Evolutionary conservation across 2,797 vertebrate species (phyloP).

Genomic region (Neosilurus mollespiculum): DNA sequence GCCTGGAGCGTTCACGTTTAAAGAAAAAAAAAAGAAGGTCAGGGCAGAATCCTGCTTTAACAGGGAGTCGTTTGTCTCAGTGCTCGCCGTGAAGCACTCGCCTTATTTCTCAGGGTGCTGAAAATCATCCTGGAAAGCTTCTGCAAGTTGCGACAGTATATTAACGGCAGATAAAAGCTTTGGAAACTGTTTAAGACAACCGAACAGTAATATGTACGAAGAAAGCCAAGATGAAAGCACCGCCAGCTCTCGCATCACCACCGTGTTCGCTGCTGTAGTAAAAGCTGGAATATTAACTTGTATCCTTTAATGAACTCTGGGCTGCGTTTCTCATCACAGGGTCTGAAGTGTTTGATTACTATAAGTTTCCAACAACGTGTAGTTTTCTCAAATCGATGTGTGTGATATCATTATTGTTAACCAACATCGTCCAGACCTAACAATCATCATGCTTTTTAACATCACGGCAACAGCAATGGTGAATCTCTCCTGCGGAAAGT

Average conservation of each 20-base stretch:
- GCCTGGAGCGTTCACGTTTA: conserved; percentile 33
- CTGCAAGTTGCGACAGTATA: conserved; percentile 50
- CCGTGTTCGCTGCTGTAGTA: background rate
- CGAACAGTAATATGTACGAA: conserved; percentile 58
- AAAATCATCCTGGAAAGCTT: conserved; percentile 36
- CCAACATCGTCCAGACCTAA: background rate
- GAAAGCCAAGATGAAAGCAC: conserved; percentile 54
- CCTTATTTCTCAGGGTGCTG: conserved; percentile 36
- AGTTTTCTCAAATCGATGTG: no score
- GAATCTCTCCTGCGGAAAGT: background rate
- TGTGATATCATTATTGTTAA: no score
- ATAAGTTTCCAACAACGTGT: background rate
- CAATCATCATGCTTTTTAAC: background rate
- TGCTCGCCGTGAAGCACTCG: conserved; percentile 23
- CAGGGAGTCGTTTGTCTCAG: conserved; percentile 50
- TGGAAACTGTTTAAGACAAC: conserved; percentile 71
- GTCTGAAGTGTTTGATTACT: background rate
- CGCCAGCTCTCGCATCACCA: conserved; percentile 34
- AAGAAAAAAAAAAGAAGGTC: conserved; percentile 26
- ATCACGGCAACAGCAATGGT: background rate
- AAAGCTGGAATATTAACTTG: conserved; percentile 21
- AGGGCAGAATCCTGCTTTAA: conserved; percentile 44
- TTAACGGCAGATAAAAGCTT: conserved; percentile 66
- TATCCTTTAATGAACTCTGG: conserved; percentile 11
- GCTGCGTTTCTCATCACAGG: background rate